Base-by-base conservation (phyloP, 2,888 invertebrate species). In the Agrochola circellaris region DNA sequence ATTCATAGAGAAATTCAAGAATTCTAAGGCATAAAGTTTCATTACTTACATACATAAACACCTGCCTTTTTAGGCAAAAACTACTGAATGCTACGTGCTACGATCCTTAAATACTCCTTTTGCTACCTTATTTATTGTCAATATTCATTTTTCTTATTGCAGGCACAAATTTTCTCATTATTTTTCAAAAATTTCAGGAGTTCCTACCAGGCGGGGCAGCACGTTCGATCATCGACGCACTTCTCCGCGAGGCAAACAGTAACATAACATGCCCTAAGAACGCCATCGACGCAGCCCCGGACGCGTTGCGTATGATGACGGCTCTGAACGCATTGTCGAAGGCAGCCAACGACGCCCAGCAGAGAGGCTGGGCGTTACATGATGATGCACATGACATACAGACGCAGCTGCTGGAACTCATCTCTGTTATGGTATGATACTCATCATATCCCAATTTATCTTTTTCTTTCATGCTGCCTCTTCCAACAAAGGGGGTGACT, bases 281-380 rank as follows among this genome's bases (percentile, higher is more conserved):
- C 88, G 98, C 98, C 38, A 97, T 98, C 38, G 98, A 98, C 73
- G 98, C 98, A 73, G 98, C 99, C 0, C 98, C 98, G 6, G 99
- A 99, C 93, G 98, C 99, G 0, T 97, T 98, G 87, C 97, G 98
- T 42, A 97, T 99, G 93, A 98, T 98, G 93, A 97, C 98, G 66
- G 98, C 99, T 56, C 98, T 99, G 87, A 97, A 98, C 84, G 98
- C 99, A 83, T 95, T 99, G 85, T 98, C 98, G 4, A 98, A 98
- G 82, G 99, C 99, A 85, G 99, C 99, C 87, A 99, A 99, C 91
- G 99, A 99, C 93, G 98, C 99, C 0, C 99, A 99, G 92, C 99
- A 99, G 92, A 97, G 99, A 77, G 99, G 99, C 88, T 99, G 99
- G 99, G 98, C 99, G 93, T 96, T 99, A 51, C 98, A 99, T 92